phyloP scores from a whole-genome alignment of 2,888 invertebrate genomes.

The Nesidiocoris tenuis region DNA sequence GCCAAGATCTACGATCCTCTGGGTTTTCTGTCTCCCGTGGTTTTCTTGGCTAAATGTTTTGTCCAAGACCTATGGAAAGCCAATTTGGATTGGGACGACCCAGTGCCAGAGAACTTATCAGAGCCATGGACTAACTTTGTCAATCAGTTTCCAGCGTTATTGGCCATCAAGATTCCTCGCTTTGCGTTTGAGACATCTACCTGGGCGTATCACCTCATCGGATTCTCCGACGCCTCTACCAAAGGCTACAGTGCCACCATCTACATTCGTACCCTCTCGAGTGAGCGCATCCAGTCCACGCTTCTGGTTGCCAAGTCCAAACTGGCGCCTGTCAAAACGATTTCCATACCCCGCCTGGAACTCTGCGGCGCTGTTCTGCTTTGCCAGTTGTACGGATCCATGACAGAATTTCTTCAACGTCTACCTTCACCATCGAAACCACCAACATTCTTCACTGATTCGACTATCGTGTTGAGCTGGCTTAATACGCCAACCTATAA shows the following conservation, averaged over 20 bases:
- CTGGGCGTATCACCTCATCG: slow-evolving; percentile 43
- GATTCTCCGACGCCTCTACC: slow-evolving; percentile 50
- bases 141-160: slow-evolving; percentile 7
- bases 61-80: slow-evolving; percentile 29
- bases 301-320: slow-evolving; percentile 18
- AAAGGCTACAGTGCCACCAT: slow-evolving; percentile 49
- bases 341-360: not conserved
- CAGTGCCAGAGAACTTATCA: not conserved
- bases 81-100: slow-evolving; percentile 30
- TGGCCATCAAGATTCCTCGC: slow-evolving; percentile 30
- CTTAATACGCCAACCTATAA: slow-evolving; percentile 47
- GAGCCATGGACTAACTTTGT: slow-evolving; percentile 7
- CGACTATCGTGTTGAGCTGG: slow-evolving; percentile 50
- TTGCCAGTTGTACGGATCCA: not conserved
- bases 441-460: slow-evolving; percentile 43
- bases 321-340: not conserved
- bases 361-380: not conserved
- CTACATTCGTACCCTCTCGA: slow-evolving; percentile 38
- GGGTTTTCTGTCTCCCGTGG: slow-evolving; percentile 17
- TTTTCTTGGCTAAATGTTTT: slow-evolving; percentile 25
- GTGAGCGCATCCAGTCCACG: not conserved
- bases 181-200: not conserved
- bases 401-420: not conserved
- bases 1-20: slow-evolving; percentile 33
- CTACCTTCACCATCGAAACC: not conserved